phyloP scores from a whole-genome alignment of 1,140 invertebrate genomes.

The Sminthurides bifidus region DNA sequence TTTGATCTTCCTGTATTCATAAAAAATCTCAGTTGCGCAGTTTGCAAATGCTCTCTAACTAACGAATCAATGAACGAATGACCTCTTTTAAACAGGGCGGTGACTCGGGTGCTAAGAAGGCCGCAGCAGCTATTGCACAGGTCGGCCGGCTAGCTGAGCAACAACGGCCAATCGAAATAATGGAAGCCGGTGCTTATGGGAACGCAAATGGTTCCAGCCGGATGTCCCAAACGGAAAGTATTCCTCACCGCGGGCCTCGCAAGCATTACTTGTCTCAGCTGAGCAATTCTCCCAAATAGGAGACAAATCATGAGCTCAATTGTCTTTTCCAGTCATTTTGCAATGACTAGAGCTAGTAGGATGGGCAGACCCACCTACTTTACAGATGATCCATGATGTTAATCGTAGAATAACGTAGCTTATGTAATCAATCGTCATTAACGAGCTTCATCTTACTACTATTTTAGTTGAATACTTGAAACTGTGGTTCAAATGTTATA shows the following conservation, averaged over 20 bases:
- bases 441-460: too few relatives aligned
- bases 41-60: not conserved
- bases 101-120: not conserved
- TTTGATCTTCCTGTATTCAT: not conserved
- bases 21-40: not conserved
- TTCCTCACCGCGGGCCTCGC: constrained; percentile 7
- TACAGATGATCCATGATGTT: too few relatives aligned
- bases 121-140: constrained; percentile 9
- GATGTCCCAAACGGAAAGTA: not conserved
- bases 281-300: constrained; percentile 7
- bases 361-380: too few relatives aligned
- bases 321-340: too few relatives aligned
- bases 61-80: not conserved
- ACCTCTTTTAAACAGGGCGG: not conserved
- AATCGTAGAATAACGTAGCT: too few relatives aligned
- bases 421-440: too few relatives aligned
- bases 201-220: not conserved
- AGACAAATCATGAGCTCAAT: not conserved
- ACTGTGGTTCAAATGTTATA: too few relatives aligned
- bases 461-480: too few relatives aligned
- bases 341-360: too few relatives aligned
- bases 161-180: not conserved
- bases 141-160: not conserved
- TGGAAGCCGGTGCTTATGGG: not conserved
- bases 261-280: constrained; percentile 10